Evolutionary conservation across 2,797 vertebrate species (phyloP).

Genomic region (Adelosebastes latens): DNA sequence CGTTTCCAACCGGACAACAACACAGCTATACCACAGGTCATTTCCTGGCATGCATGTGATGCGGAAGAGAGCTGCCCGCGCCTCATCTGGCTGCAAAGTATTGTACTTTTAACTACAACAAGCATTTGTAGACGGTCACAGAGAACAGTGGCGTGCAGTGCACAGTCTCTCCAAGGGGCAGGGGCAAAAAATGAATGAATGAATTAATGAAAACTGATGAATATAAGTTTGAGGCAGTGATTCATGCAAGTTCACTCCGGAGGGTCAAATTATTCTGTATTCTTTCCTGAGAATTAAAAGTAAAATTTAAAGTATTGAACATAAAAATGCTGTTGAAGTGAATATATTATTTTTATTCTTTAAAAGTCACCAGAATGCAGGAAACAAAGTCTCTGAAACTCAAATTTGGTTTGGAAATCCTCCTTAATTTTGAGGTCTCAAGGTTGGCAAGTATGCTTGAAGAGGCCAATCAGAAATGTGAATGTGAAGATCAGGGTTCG

Average conservation of each 20-base stretch:
- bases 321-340: neutral
- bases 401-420: too few species aligned
- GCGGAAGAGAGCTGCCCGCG: too few species aligned
- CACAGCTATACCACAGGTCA: too few species aligned
- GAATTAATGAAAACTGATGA: neutral
- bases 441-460: neutral
- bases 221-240: neutral
- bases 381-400: neutral
- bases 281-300: neutral
- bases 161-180: neutral
- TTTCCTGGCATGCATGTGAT: too few species aligned
- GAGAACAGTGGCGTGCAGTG: neutral
- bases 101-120: neutral
- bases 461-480: neutral
- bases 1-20: too few species aligned
- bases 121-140: neutral
- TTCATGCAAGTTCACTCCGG: rapidly evolving
- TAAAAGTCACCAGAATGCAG: neutral
- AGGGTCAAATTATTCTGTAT: neutral
- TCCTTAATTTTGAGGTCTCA: neutral
- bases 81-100: neutral
- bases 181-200: neutral
- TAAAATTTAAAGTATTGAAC: neutral
- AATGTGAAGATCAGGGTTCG: neutral
- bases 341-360: neutral